Percentiles rank a stretch among this genome's conserved stretches.
Evolutionary conservation across 1,140 invertebrate genomes (phyloP).

Genomic region (Meloidogyne chitwoodi): DNA sequence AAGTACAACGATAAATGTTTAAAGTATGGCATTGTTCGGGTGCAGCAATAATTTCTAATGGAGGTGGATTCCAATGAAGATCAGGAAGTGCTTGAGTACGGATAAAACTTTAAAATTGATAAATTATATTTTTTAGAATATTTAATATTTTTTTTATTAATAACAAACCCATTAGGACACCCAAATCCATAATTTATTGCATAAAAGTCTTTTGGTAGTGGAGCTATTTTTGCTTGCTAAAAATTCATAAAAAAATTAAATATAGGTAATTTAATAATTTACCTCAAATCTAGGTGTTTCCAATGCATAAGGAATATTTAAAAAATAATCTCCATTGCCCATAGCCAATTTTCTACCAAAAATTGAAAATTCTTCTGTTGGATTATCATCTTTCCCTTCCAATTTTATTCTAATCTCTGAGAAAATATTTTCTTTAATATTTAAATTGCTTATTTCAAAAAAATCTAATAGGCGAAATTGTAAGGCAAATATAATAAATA

Average conservation of each 20-base stretch:
- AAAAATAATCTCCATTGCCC: constrained; percentile 21
- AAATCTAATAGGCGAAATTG: neutral
- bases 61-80: constrained; percentile 14
- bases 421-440: constrained; percentile 31
- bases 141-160: neutral
- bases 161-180: constrained; percentile 19
- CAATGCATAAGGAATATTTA: constrained; percentile 18
- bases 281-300: constrained; percentile 19
- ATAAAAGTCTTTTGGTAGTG: constrained; percentile 10
- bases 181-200: constrained; percentile 23
- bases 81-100: constrained; percentile 2
- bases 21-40: constrained; percentile 24
- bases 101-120: neutral
- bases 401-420: neutral
- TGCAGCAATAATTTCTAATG: constrained; percentile 2
- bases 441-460: neutral
- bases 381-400: neutral
- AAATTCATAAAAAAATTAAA: constrained; percentile 5
- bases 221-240: constrained; percentile 8
- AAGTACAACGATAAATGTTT: constrained; percentile 20
- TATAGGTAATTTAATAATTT: neutral
- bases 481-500: neutral
- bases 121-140: neutral
- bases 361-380: constrained; percentile 1
- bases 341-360: constrained; percentile 13